Base-by-base conservation (phyloP, 2,888 invertebrate genomes). In the Polietes domitor region DNA sequence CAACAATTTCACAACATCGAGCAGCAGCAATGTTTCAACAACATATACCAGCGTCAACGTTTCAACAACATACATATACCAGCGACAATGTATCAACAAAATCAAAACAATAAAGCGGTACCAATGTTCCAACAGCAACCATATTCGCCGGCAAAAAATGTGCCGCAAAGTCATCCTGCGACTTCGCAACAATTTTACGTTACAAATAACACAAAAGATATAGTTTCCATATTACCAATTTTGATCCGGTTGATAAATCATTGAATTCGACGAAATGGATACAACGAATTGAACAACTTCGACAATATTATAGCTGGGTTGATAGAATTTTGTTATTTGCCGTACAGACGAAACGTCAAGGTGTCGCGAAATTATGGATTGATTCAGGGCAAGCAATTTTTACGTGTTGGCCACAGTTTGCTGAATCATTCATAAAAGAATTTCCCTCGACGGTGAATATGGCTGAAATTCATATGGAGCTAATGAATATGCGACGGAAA, bases 301-400 rank as follows among this genome's bases (percentile, higher is more conserved):
- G 55, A 17, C 50, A 21, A 50, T 41, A 71, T 2, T 58, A 77
- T 15, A 4, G 70, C 26, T 77, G 77, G 77, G 71, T 61, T 28
- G 77, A 77, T 32, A 71, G 17, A 17, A 26, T 71, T 21, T 3
- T 77, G 1, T 26, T 77, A 17, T 70, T 77, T 58, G 71, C 71
- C 5, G 61, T 71, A 37, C 70, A 70, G n/a, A 68, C 37, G 9
- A 77, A 61, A 50, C 17, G 71, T 5, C 37, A 71, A 58, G 77
- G 77, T 19, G 61, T 47, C 1, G 77, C 77, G 9, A 77, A 77
- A 43, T 61, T 71, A 50, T 77, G 72, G 77, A 32, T 77, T n/a
- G 77, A 77, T 41, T 28, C 77, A 15, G 24, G 71, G 2, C 47
- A 26, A 2, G 71, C 50, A 50, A 50, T 58, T 58, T 73, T 73